Evolutionary conservation across 2,888 invertebrate genomes (phyloP), one percentile per base, ranked within the genome.

Genomic region (Endomychus coccineus): DNA sequence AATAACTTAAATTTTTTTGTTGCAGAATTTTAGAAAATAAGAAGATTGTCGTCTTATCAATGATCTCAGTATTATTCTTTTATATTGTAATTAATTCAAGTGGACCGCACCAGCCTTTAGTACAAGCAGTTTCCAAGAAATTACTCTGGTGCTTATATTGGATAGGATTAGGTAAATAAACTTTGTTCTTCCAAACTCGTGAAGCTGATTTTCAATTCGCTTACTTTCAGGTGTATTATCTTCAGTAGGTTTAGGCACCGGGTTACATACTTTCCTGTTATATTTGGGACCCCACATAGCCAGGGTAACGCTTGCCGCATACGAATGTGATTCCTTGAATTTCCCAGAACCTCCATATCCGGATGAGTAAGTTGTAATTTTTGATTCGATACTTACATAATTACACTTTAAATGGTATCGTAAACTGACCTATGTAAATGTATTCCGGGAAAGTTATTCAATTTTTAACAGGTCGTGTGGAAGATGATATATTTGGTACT

Each of bases 271-370:
- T 41, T 99, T 99, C 73, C 76, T 99, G 33, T 73, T 99, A 42
- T 99, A 98, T 68, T 71, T 99, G 59, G 98, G 98, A n/a, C 98
- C 98, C 16, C 96, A 97, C 62, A 98, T 99, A 70, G 97, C 97
- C 39, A 78, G 89, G 38, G 98, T 99, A 25, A 98, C 98, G 2
- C 71, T 98, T 59, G 98, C 98, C 10, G 98, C 95, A 0, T 96
- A 95, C 65, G 97, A 98, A 68, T 99, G 98, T 65, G 86, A 87
- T 30, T 78, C 85, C 14, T 75, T 97, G 19, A 81, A 95, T 67
- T 99, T 99, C 64, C 98, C 97, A 0, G 81, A 86, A 54, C 98
- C 98, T 29, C 98, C 98, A 0, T 98, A 99, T 72, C 98, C 98
- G 13, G 91, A 92, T 61, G 88, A 95, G 86, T 90, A 64, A 78